Evolutionary conservation across 2,888 invertebrate species (phyloP), one percentile per base, ranked within the genome.

Genomic region (Cancer borealis): DNA sequence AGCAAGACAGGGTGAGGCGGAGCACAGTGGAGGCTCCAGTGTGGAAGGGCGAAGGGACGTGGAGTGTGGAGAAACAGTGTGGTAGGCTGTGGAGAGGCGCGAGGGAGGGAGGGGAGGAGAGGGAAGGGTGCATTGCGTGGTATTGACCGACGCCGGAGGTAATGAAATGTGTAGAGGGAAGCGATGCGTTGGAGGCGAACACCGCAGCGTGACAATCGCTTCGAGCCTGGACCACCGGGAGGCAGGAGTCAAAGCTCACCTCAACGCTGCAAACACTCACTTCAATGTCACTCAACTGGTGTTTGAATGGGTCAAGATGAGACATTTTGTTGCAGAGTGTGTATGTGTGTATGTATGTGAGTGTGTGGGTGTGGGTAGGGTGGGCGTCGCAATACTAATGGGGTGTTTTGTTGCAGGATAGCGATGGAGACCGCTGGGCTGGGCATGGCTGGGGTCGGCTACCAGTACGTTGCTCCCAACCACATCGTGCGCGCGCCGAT

Each of bases 341-440:
- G 3, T 5, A 14, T 66, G 3, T 21, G 66, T 66, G 8, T 66
- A 14, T 66, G 21, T 21, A 14, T 1, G 21, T 14, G 66, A 1
- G 5, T 14, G 3, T 39, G 39, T n/a, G 26, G 73, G 73, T 26
- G n/a, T 73, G 26, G 6, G 21, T 66, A 30, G 30, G 30, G 79
- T 79, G 79, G 4, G 39, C 17, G 54, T 39, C 0, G 84, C 39
- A 84, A 14, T 39, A 39, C 39, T 84, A 39, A 84, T 14, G 84
- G 39, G 14, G 39, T 73, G 66, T 45, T 54, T 73, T 39, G 84
- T 95, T 98, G 95, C 98, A 99, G 99, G 98, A 98, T 99, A 98
- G 98, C 98, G 95, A 98, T 98, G 98, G 98, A 99, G 97, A 98
- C 98, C 94, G 98, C 98, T 96, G 98, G 98, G 96, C 97, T 98